A percentile compares a stretch with the other conserved stretches of the same genome.
phyloP scores from a whole-genome alignment of 2,888 invertebrate genomes.

The Ennomos erosarius region DNA sequence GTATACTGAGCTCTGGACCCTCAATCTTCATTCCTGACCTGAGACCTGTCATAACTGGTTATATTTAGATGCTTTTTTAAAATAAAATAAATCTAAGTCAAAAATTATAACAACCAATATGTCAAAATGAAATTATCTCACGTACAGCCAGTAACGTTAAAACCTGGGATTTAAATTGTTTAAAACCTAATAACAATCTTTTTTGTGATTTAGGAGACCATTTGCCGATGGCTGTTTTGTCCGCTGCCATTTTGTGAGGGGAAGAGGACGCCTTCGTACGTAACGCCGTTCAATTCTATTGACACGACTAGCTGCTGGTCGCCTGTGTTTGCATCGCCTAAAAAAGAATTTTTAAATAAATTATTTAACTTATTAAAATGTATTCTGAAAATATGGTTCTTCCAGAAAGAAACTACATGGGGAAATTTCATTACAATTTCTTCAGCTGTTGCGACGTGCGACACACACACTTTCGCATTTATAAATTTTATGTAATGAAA shows the following conservation, averaged over 20 bases:
- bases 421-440: too few species aligned
- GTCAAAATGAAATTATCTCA: constrained; percentile 11
- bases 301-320: constrained; percentile 96
- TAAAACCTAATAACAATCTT: constrained; percentile 37
- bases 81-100: neutral
- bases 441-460: too few species aligned
- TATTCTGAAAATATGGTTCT: too few species aligned
- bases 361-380: too few species aligned
- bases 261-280: constrained; percentile 97
- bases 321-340: constrained; percentile 93
- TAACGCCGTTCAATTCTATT: constrained; percentile 98
- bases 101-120: neutral
- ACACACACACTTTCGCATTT: too few species aligned
- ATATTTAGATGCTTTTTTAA: neutral
- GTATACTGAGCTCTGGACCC: constrained; percentile 35
- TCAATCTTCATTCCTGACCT: constrained; percentile 31
- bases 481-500: too few species aligned
- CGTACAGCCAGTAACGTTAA: constrained; percentile 4
- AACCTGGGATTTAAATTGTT: constrained; percentile 20
- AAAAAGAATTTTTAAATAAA: constrained; percentile 46
- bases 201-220: constrained; percentile 69
- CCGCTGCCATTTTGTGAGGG: constrained; percentile 73
- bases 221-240: constrained; percentile 75
- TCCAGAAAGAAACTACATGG: too few species aligned
- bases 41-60: constrained; percentile 10